Evolutionary conservation across 2,797 vertebrate genomes (phyloP).

Genomic region (Anguilla megastoma): DNA sequence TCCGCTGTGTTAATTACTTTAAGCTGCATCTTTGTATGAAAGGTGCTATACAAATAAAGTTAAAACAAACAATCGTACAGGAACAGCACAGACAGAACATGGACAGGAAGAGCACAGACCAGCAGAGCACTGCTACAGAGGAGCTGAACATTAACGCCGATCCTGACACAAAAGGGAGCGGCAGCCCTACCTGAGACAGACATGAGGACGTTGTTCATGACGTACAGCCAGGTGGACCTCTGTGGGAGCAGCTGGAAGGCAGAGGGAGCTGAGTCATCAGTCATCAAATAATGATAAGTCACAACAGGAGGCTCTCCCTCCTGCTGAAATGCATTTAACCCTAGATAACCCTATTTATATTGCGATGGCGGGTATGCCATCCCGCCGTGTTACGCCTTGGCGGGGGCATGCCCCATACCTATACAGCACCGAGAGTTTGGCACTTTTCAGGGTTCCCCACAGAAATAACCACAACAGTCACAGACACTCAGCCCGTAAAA

Average conservation of each 20-base stretch:
- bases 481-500: too few relatives aligned
- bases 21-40: too few relatives aligned
- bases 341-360: not conserved
- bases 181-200: constrained; percentile 91
- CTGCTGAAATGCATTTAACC: not conserved
- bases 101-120: not conserved
- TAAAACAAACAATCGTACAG: not conserved
- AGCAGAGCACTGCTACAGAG: not conserved
- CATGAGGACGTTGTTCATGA: constrained; percentile 96
- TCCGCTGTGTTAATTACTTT: too few relatives aligned
- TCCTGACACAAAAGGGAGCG: not conserved
- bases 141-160: not conserved
- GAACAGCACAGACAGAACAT: not conserved
- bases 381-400: too few relatives aligned
- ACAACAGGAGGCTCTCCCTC: not conserved
- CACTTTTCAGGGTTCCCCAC: too few relatives aligned
- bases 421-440: too few relatives aligned
- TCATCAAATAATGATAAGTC: constrained; percentile 1
- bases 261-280: not conserved
- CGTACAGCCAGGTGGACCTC: constrained; percentile 95
- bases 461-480: too few relatives aligned
- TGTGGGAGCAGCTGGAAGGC: constrained; percentile 87
- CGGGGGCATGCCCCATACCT: too few relatives aligned
- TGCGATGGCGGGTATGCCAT: too few relatives aligned
- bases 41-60: too few relatives aligned